These are phyloP conservation scores for Sisyra nigra DNA, from an alignment of 2,888 invertebrate genomes.

Conservation along the genomic window DNA sequence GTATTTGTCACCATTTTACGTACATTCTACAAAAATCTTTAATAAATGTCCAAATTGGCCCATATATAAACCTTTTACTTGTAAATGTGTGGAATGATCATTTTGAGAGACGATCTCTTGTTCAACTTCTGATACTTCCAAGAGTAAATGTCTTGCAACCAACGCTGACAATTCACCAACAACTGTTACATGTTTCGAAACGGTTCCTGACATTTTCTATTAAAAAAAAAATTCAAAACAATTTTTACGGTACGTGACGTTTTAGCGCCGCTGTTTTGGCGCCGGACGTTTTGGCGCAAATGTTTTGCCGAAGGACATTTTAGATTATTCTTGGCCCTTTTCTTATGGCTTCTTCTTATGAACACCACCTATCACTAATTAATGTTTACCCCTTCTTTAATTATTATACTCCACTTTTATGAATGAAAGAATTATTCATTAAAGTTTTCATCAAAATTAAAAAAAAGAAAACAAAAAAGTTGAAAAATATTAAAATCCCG, in stretches of 20 bases:
- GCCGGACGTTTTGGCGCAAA: too few species aligned
- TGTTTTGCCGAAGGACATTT: too few species aligned
- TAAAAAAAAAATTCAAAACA: slow-evolving; percentile 9
- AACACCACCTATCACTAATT: too few species aligned
- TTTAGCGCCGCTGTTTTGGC: too few species aligned
- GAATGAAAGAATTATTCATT: too few species aligned
- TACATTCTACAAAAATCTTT: slow-evolving; percentile 41
- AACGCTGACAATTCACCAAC: slow-evolving; percentile 86
- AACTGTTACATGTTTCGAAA: slow-evolving; percentile 93
- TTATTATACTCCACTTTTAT: too few species aligned
- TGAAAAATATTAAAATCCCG: slow-evolving; percentile 1
- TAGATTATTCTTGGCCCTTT: too few species aligned
- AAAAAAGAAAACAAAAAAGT: background rate
- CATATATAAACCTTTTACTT: slow-evolving; percentile 26
- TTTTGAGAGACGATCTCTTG: slow-evolving; percentile 85
- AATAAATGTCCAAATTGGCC: background rate
- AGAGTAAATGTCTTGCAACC: slow-evolving; percentile 58
- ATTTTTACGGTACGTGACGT: too few species aligned
- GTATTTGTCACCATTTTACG: slow-evolving; percentile 62
- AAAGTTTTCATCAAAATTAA: too few species aligned
- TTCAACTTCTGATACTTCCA: slow-evolving; percentile 86
- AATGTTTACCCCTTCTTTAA: too few species aligned
- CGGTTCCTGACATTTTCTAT: slow-evolving; percentile 82
- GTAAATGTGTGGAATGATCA: slow-evolving; percentile 62
- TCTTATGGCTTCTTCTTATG: too few species aligned